These are phyloP conservation scores for Symphodus melops DNA, from an alignment of 2,113 vertebrate species.

Conservation along the genomic window DNA sequence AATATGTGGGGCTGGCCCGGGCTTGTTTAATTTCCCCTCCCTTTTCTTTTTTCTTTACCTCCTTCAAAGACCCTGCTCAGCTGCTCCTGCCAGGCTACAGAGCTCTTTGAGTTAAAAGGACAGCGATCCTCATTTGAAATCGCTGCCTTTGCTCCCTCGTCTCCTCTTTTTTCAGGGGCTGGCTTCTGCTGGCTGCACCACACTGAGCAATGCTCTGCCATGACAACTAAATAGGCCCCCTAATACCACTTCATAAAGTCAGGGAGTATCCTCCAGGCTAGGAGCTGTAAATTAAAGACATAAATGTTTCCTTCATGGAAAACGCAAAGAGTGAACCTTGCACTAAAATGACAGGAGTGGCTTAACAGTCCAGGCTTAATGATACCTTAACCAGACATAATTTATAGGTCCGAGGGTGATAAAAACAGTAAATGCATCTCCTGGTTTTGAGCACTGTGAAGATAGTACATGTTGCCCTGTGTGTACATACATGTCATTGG, in stretches of 20 bases:
- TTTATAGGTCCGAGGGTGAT: constrained; percentile 77
- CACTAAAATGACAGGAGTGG: constrained; percentile 79
- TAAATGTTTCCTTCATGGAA: constrained; percentile 81
- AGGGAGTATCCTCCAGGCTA: constrained; percentile 82
- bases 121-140: constrained; percentile 84
- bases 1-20: constrained; percentile 79
- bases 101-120: constrained; percentile 86
- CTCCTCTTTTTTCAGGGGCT: constrained; percentile 69
- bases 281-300: constrained; percentile 85
- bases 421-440: constrained; percentile 77
- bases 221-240: constrained; percentile 85
- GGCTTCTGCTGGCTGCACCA: constrained; percentile 79
- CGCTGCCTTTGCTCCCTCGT: constrained; percentile 76
- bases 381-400: constrained; percentile 80
- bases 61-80: constrained; percentile 82
- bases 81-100: constrained; percentile 83
- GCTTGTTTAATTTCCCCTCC: constrained; percentile 79
- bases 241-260: constrained; percentile 85
- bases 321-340: constrained; percentile 78
- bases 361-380: constrained; percentile 78
- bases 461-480: constrained; percentile 41
- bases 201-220: constrained; percentile 79
- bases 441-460: constrained; percentile 57
- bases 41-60: constrained; percentile 62
- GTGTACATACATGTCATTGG: constrained; percentile 37